A percentile compares a stretch with the other conserved stretches of the same genome.
phyloP scores from a whole-genome alignment of 2,888 invertebrate species.

The Caenorhabditis sulstoni region DNA sequence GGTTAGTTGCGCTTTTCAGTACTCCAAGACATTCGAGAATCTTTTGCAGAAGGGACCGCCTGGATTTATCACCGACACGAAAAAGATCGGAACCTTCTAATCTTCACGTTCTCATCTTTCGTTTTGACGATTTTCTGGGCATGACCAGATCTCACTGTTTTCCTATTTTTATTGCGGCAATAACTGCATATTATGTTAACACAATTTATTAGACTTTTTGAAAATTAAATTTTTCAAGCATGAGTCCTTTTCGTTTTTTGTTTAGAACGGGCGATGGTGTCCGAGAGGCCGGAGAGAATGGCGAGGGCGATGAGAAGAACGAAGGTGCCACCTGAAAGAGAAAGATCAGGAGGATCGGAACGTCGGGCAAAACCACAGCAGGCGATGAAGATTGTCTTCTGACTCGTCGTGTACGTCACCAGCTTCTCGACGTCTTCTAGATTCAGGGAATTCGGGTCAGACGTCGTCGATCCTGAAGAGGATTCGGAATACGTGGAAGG shows the following conservation, averaged over 20 bases:
- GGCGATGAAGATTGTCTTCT: conserved; percentile 51
- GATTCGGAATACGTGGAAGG: conserved; percentile 8
- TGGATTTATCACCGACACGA: conserved; percentile 20
- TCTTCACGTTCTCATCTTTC: not conserved
- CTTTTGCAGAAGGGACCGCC: not conserved
- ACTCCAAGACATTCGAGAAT: not conserved
- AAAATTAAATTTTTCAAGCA: conserved; percentile 24
- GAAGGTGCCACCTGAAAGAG: conserved; percentile 44
- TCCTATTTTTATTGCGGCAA: not conserved
- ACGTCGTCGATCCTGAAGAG: not conserved
- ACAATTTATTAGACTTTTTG: conserved; percentile 1
- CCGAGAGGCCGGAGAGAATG: conserved; percentile 58
- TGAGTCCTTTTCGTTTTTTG: conserved; percentile 54
- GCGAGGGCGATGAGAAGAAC: conserved; percentile 53
- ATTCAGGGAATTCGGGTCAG: conserved; percentile 18
- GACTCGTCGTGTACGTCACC: conserved; percentile 49
- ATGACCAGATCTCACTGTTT: conserved; percentile 20
- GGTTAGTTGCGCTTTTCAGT: conserved; percentile 3
- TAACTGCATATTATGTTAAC: not conserved
- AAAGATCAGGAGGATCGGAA: no score
- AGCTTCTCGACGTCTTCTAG: conserved; percentile 28
- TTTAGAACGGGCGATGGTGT: conserved; percentile 45
- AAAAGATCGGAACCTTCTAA: conserved; percentile 32
- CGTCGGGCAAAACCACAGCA: conserved; percentile 16
- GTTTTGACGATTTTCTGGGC: not conserved